These are phyloP conservation scores for Bursaphelenchus okinawaensis DNA, from an alignment of 2,888 invertebrate species.

Conservation along the genomic window DNA sequence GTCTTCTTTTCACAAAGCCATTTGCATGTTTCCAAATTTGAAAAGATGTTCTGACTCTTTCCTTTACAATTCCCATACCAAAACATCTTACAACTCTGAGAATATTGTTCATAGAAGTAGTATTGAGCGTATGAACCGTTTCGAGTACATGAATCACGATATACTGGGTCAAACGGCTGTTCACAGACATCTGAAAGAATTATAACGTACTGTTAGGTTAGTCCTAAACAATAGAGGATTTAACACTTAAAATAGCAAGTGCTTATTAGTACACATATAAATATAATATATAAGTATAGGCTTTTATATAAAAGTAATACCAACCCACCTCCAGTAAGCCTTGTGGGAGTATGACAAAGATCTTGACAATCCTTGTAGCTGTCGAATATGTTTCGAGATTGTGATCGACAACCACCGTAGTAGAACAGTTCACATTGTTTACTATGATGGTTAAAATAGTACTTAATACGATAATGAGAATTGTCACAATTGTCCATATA, in stretches of 20 bases:
- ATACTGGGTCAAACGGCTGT: slow-evolving; percentile 40
- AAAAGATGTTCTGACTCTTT: slow-evolving; percentile 47
- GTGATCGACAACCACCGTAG: slow-evolving; percentile 47
- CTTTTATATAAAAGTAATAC: too few species aligned
- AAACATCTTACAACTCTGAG: slow-evolving; percentile 46
- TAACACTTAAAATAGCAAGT: neutral
- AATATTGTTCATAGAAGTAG: slow-evolving; percentile 45
- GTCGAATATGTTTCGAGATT: slow-evolving; percentile 37
- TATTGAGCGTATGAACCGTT: slow-evolving; percentile 36
- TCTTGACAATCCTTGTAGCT: slow-evolving; percentile 35
- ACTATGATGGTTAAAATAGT: slow-evolving; percentile 45
- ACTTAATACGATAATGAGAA: slow-evolving; percentile 45
- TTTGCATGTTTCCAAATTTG: slow-evolving; percentile 44
- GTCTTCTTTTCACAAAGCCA: slow-evolving; percentile 52
- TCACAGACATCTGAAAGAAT: slow-evolving; percentile 38
- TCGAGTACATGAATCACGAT: slow-evolving; percentile 25
- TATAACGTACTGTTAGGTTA: neutral
- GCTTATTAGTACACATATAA: neutral
- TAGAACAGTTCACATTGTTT: slow-evolving; percentile 44
- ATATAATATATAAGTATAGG: neutral
- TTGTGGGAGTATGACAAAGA: slow-evolving; percentile 40
- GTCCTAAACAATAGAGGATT: too few species aligned
- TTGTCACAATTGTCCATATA: slow-evolving; percentile 47
- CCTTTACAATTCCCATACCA: slow-evolving; percentile 55
- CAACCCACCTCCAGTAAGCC: slow-evolving; percentile 34